phyloP scores from a whole-genome alignment of 2,113 vertebrate genomes.

The Cyanocitta stelleri region DNA sequence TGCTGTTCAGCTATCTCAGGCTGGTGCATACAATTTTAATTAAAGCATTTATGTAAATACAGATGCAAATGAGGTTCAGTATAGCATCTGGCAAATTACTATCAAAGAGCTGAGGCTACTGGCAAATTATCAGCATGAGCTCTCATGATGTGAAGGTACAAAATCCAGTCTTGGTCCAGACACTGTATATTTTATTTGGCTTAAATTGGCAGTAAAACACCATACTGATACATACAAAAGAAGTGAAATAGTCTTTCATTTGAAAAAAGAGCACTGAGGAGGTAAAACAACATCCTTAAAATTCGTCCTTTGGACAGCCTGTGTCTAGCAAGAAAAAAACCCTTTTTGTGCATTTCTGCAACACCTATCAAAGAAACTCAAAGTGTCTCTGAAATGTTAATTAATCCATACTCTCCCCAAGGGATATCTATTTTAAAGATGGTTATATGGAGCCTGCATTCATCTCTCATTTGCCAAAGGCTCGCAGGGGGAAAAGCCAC shows the following conservation, averaged over 20 bases:
- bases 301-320: neutral
- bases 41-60: constrained; percentile 60
- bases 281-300: constrained; percentile 12
- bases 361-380: constrained; percentile 39
- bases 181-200: neutral
- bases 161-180: neutral
- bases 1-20: neutral
- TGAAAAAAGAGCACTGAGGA: neutral
- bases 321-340: neutral
- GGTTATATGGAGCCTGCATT: neutral
- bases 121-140: constrained; percentile 14
- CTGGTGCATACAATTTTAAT: constrained; percentile 40
- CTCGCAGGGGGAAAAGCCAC: neutral
- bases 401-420: constrained; percentile 34
- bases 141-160: neutral
- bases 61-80: constrained; percentile 37
- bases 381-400: constrained; percentile 34
- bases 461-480: neutral
- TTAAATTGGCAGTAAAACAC: neutral
- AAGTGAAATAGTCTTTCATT: neutral
- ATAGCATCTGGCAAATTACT: constrained; percentile 49
- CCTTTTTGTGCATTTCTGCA: neutral
- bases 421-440: constrained; percentile 29
- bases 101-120: constrained; percentile 20
- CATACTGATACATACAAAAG: neutral